A percentile compares a stretch with the other conserved stretches of the same genome.
These are phyloP conservation scores for Paguma larvata DNA, from an alignment of 2,797 vertebrate genomes.

Conservation along the genomic window DNA sequence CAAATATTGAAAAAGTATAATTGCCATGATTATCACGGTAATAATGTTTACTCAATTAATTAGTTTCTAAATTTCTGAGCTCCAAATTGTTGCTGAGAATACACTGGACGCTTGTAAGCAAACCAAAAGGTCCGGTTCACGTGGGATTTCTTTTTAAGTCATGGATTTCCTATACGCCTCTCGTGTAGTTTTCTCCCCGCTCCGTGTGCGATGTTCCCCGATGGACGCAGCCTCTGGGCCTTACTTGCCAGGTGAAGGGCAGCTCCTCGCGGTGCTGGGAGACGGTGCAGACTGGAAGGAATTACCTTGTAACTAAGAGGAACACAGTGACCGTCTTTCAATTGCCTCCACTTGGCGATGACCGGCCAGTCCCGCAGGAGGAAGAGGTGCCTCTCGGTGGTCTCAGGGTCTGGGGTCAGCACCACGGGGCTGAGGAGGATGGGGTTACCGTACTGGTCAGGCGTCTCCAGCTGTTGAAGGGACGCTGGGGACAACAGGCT, in stretches of 20 bases:
- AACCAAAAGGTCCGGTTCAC: neutral
- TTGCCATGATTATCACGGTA: neutral
- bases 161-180: neutral
- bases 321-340: rapidly evolving
- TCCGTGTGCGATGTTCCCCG: neutral
- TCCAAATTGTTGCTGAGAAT: neutral
- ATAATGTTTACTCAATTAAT: neutral
- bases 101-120: neutral
- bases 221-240: neutral
- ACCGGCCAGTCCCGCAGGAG: slow-evolving; percentile 89
- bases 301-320: neutral
- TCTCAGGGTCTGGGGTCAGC: slow-evolving; percentile 87
- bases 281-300: neutral
- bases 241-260: neutral
- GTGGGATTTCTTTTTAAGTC: neutral
- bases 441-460: slow-evolving; percentile 86
- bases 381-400: slow-evolving; percentile 88
- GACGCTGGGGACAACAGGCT: slow-evolving; percentile 83
- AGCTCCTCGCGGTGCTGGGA: neutral
- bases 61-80: neutral
- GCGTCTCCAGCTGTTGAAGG: slow-evolving; percentile 89
- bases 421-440: slow-evolving; percentile 88
- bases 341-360: slow-evolving; percentile 90
- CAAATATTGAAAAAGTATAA: neutral
- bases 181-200: neutral